These are phyloP conservation scores for Antedon mediterranea DNA, from an alignment of 53 echinoderm and acorn worm species.

Conservation along the genomic window DNA sequence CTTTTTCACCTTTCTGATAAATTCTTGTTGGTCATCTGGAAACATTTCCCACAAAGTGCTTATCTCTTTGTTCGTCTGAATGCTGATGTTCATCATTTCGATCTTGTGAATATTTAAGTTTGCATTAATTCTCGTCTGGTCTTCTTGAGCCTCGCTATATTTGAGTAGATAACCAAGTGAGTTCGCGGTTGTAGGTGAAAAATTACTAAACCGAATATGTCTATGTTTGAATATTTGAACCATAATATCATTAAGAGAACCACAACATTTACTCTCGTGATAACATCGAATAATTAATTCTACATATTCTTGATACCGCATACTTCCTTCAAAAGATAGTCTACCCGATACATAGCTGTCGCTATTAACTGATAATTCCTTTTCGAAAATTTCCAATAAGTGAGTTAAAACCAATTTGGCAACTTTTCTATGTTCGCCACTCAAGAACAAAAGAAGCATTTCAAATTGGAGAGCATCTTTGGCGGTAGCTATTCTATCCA, in stretches of 20 bases:
- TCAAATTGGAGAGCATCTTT: neutral
- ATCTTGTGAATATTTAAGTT: neutral
- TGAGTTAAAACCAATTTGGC: neutral
- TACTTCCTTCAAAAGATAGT: neutral
- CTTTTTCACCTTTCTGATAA: neutral
- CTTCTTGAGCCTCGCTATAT: neutral
- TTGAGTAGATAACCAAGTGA: neutral
- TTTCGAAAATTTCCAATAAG: neutral
- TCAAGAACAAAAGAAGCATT: neutral
- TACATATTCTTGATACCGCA: neutral
- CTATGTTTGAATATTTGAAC: neutral
- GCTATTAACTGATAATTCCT: neutral
- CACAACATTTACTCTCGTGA: neutral
- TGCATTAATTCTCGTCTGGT: neutral
- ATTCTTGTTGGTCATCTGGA: neutral
- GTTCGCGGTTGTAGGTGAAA: neutral
- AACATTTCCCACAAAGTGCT: neutral
- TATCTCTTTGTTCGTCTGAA: neutral
- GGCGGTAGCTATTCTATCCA: neutral
- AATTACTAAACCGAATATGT: neutral
- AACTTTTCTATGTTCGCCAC: neutral
- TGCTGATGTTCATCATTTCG: neutral
- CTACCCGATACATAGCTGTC: neutral
- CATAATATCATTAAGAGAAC: neutral
- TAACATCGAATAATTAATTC: neutral